A percentile compares a stretch with the other conserved stretches of the same genome.
Conservation (phyloP, 2,113 vertebrate species). For the Ahaetulla prasina region DNA sequence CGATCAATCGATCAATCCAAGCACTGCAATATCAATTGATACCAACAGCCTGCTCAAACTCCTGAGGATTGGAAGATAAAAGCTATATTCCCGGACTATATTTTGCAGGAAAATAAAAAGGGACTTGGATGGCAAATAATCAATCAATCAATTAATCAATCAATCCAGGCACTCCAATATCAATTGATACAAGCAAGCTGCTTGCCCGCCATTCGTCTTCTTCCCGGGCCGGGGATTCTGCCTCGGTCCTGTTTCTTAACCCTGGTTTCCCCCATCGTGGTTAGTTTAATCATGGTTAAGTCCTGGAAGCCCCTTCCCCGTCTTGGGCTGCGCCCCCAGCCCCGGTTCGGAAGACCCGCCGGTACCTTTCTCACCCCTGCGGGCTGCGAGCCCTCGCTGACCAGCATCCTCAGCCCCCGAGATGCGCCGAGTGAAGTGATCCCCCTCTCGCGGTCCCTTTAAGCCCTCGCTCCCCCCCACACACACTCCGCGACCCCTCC, state of each 20-base stretch:
- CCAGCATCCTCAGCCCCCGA: background rate
- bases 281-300: background rate
- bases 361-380: slow-evolving; percentile 7
- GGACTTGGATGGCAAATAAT: background rate
- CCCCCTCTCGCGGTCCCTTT: background rate
- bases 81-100: background rate
- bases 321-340: too few species aligned
- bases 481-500: background rate
- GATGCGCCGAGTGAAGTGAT: background rate
- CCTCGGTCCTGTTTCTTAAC: too few species aligned
- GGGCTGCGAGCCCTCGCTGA: background rate
- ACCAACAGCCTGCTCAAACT: too few species aligned
- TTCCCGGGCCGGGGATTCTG: background rate
- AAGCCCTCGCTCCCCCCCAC: background rate
- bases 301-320: background rate
- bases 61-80: background rate
- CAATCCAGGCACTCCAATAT: too few species aligned
- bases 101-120: background rate
- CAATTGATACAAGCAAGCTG: too few species aligned
- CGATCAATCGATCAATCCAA: too few species aligned
- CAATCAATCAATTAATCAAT: too few species aligned
- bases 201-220: background rate
- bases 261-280: background rate
- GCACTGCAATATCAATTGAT: too few species aligned
- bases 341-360: too few species aligned